Evolutionary conservation across 1,140 invertebrate genomes (phyloP).

Genomic region (Drosophila pseudoobscura): DNA sequence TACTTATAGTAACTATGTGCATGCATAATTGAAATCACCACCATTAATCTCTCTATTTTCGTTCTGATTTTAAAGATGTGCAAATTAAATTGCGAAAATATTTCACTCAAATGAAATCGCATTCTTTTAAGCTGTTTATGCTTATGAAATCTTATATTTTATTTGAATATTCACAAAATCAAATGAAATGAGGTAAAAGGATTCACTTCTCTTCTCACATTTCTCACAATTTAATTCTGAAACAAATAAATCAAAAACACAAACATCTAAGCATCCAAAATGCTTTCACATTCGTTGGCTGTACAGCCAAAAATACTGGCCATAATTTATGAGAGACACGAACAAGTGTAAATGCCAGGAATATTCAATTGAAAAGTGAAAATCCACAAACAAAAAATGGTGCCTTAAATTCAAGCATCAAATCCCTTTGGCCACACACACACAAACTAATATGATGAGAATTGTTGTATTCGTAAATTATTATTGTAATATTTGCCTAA

Average conservation of each 20-base stretch:
- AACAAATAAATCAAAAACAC: constrained; percentile 34
- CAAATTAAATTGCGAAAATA: constrained; percentile 7
- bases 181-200: too few species aligned
- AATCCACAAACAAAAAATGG: constrained; percentile 24
- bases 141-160: neutral
- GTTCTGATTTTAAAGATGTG: constrained; percentile 4
- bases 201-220: too few species aligned
- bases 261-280: constrained; percentile 8
- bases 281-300: constrained; percentile 1
- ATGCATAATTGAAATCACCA: constrained; percentile 9
- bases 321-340: constrained; percentile 56
- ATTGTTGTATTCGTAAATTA: constrained; percentile 28
- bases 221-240: constrained; percentile 2
- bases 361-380: constrained; percentile 65
- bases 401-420: constrained; percentile 5
- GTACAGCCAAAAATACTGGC: constrained; percentile 20
- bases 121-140: neutral
- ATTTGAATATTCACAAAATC: constrained; percentile 2
- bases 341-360: constrained; percentile 35
- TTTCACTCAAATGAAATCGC: neutral
- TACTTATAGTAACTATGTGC: too few species aligned
- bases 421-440: constrained; percentile 18
- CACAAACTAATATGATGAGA: constrained; percentile 32
- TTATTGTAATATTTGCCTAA: constrained; percentile 49
- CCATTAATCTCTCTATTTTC: constrained; percentile 11